Evolutionary conservation across 2,888 invertebrate genomes (phyloP).

Genomic region (Gastracanthus pulcherrimus): DNA sequence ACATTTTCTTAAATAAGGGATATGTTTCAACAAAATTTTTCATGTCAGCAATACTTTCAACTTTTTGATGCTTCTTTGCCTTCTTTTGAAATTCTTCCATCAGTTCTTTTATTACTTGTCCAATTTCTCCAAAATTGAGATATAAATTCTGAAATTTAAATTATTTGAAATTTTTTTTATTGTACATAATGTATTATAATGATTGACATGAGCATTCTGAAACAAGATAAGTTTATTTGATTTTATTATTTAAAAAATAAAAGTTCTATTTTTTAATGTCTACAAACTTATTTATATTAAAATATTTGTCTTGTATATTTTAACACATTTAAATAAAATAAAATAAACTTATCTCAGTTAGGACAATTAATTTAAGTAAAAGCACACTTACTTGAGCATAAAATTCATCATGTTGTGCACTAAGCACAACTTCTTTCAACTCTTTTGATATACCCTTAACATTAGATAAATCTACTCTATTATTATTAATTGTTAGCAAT

Average conservation of each 20-base stretch:
- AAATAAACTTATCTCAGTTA: no score
- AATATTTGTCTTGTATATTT: no score
- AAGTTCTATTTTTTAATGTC: no score
- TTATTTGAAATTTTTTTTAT: constrained; percentile 9
- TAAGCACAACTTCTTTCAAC: constrained; percentile 94
- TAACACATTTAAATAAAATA: constrained; percentile 25
- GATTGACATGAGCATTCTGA: no score
- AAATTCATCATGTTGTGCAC: constrained; percentile 98
- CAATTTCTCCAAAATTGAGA: constrained; percentile 98
- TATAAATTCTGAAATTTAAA: constrained; percentile 87
- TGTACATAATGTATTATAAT: constrained; percentile 18
- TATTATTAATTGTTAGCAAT: constrained; percentile 89
- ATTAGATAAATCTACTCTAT: constrained; percentile 93
- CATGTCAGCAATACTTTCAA: constrained; percentile 99
- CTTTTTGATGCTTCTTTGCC: constrained; percentile 96
- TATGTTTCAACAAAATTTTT: constrained; percentile 98
- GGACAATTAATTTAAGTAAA: no score
- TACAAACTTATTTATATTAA: no score
- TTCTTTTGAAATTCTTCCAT: constrained; percentile 99
- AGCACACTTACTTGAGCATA: constrained; percentile 87
- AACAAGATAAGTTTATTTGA: no score
- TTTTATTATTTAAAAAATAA: no score
- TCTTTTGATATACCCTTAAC: constrained; percentile 93
- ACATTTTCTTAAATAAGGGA: constrained; percentile 98
- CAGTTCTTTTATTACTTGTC: constrained; percentile 95